Conservation (phyloP, 2,113 vertebrate genomes). For the Coptodon rendalli region DNA sequence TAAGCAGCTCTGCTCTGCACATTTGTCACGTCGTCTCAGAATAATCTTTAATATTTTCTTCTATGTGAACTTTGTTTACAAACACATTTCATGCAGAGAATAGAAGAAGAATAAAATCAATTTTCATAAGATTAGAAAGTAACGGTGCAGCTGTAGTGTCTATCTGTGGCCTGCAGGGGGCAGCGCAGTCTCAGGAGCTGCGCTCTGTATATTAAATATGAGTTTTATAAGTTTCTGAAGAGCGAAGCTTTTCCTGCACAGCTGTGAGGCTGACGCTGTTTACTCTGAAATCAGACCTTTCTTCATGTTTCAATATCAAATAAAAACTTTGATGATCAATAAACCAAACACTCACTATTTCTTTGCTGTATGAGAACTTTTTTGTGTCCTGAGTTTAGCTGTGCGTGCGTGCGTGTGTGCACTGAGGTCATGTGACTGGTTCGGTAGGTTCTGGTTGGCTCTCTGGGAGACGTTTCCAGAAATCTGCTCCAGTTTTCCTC, state of each 20-base stretch:
- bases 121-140: background rate
- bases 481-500: background rate
- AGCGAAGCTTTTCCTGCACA: background rate
- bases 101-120: background rate
- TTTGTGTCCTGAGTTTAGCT: background rate
- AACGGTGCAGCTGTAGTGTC: background rate
- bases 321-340: background rate
- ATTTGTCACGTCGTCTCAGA: background rate
- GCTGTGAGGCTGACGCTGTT: background rate
- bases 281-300: background rate
- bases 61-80: background rate
- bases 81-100: background rate
- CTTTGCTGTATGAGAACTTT: background rate
- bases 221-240: background rate
- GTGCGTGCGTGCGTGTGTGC: fast-evolving
- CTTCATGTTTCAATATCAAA: background rate
- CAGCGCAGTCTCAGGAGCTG: background rate
- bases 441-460: background rate
- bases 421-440: background rate
- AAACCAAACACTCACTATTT: background rate
- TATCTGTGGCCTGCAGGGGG: background rate
- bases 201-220: background rate
- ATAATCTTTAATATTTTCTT: background rate
- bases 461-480: background rate
- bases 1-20: background rate